Base-by-base conservation (phyloP, 2,888 invertebrate species). In the Tenthredo livida region DNA sequence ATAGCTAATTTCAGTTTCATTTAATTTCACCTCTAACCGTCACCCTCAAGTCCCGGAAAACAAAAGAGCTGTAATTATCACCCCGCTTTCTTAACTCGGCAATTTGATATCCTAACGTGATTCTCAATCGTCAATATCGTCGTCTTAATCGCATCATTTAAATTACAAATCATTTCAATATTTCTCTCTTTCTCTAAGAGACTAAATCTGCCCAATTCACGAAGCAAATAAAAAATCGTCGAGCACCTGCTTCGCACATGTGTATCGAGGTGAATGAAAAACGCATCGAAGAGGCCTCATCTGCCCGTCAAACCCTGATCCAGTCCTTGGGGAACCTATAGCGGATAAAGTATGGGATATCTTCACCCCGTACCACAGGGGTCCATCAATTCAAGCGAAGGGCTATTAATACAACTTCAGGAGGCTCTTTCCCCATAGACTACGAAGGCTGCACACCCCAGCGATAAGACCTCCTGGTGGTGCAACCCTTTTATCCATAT, bases 391-490 rank as follows among this genome's bases (percentile, higher is more conserved):
- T 90, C 89, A 88, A 90, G 89, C 90, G 89, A 87, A 89, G 89
- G 89, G 89, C 92, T 92, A 92, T 92, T 92, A 92, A 92, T 92
- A 91, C 88, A 90, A 88, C 91, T 88, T 86, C 89, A 88, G 88
- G 90, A 90, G 88, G 47, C 67, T 67, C 67, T 50, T 70, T 17
- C 83, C 70, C 83, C 47, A 50, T 43, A 29, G 43, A 40, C 21
- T 67, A 17, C 29, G 83, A 43, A 61, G 6, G 9, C 65, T 61
- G 47, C 65, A 70, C 43, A 83, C 67, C 83, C 83, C 33, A 37
- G 21, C 80, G 80, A 80, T 61, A 80, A 80, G 80, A 61, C 80
- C 70, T 80, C 61, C 65, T 50, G 50, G 83, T 70, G 83, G 67
- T 67, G 83, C 83, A 83, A 83, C 83, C 83, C 83, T 83, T 80